Base-by-base conservation (phyloP, 2,113 vertebrate genomes). In the Callipepla squamata region DNA sequence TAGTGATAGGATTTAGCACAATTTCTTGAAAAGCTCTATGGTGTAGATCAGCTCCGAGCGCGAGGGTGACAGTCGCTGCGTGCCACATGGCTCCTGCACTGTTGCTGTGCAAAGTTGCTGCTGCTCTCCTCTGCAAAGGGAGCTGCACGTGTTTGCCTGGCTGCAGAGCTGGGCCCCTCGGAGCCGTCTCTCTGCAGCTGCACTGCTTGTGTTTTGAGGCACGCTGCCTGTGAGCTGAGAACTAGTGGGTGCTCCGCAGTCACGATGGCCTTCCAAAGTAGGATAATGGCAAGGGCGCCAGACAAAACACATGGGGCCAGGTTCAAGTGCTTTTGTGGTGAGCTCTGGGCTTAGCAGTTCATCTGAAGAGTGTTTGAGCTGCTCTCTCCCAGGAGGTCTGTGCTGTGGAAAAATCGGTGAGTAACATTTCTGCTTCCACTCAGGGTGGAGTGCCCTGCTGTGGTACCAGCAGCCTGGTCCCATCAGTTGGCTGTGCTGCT, bases 341-440 rank as follows among this genome's bases (percentile, higher is more conserved):
- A 34, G 57, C 28, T 55, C 53, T 30, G 55, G 26, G 6, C 50
- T 55, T 58, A 26, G 36, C 50, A 32, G 69, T 11, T 84, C 47
- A 86, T 65, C 69, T 79, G 80, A 34, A 61, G 23, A 32, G 4
- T 8, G 30, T n/a, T 47, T 9, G 28, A 59, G 42, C 36, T 82
- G 63, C 3, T 67, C 14, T 61, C 38, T 45, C 44, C 30, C 34
- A 61, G 80, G 44, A 70, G 76, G 21, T 40, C 15, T 5, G 1
- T 23, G 48, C 21, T 53, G 68, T 11, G 42, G 67, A 36, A 32
- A 45, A 68, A 18, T 1, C 4, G 12, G 16, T 74, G 59, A 92
- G 36, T 47, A 26, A 55, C 0, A 0, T 63, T 68, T 34, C 55
- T 66, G 23, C 53, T 77, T 59, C 45, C 30, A 32, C 0, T 0